Base-by-base conservation (phyloP, 2,113 vertebrate species). In the Condylura cristata region DNA sequence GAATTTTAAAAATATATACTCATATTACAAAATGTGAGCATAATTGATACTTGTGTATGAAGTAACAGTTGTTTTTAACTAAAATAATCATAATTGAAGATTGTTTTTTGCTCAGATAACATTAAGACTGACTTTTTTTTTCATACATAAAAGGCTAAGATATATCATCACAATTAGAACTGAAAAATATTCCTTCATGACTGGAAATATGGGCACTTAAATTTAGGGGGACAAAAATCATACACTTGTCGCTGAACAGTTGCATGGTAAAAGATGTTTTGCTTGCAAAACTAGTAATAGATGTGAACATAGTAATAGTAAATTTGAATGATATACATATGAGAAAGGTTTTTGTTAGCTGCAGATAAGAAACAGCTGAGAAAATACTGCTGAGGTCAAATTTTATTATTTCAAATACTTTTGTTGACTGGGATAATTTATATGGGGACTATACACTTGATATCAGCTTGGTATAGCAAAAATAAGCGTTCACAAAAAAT, bases 401-500 rank as follows among this genome's bases (percentile, higher is more conserved):
- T n/a, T 81, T 80, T 76, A 0, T 95, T 92, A 26, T 92, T 87
- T 80, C 46, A 65, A 84, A 86, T 68, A 48, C 14, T 85, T 82
- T 44, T 93, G 84, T 94, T 95, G 70, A 28, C 41, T 96, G 86
- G 90, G 82, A 30, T 84, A 65, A 1, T 32, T 91, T 72, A 26
- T 48, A 28, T 83, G 94, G 89, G 94, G 89, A 90, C 48, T 9
- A 0, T 56, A 44, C 10, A 12, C 76, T 91, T 95, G 68, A 91
- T 92, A 66, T 10, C 78, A 4, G 88, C 79, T 0, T 79, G 20
- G 26, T 92, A 37, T 63, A 14, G 12, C 86, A 86, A 34, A 95
- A 89, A 92, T 93, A 93, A 95, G 82, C 63, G 70, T 82, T 97
- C 83, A 91, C 39, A 85, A 75, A 93, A 93, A 22, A 56, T 13